These are phyloP conservation scores for Laterallus jamaicensis DNA, from an alignment of 2,113 vertebrate species.

Conservation along the genomic window DNA sequence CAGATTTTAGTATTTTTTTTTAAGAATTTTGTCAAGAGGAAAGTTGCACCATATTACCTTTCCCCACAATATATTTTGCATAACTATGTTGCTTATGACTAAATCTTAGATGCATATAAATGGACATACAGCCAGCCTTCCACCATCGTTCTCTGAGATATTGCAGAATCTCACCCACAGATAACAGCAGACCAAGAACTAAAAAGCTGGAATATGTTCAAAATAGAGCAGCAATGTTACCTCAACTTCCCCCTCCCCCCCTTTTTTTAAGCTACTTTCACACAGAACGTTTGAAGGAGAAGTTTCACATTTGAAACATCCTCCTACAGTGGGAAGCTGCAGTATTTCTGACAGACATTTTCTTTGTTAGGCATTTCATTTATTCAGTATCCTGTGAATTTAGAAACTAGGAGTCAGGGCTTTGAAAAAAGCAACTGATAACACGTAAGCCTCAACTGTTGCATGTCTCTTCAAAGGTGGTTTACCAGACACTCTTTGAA, in stretches of 20 bases:
- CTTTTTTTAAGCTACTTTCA: background rate
- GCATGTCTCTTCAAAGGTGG: background rate
- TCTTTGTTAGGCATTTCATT: background rate
- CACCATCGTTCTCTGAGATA: accelerated
- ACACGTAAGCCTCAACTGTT: background rate
- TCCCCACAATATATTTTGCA: constrained; percentile 12
- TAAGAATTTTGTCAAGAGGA: background rate
- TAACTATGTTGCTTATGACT: constrained; percentile 12
- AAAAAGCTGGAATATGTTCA: background rate
- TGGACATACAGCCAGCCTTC: background rate
- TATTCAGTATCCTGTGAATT: background rate
- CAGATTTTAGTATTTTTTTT: constrained; percentile 42
- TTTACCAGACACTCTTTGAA: background rate
- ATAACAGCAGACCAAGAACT: background rate
- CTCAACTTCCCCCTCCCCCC: background rate
- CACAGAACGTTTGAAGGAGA: background rate
- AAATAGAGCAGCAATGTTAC: constrained; percentile 8
- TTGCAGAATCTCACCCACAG: background rate
- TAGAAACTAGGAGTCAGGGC: background rate
- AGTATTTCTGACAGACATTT: constrained; percentile 12
- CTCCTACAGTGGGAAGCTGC: constrained; percentile 1
- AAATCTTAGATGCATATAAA: background rate
- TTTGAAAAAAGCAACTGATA: background rate
- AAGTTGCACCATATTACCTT: background rate
- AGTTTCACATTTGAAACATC: constrained; percentile 7